Evolutionary conservation across 2,888 invertebrate species (phyloP), one percentile per base, ranked within the genome.

Genomic region (Sabatieria punctata): DNA sequence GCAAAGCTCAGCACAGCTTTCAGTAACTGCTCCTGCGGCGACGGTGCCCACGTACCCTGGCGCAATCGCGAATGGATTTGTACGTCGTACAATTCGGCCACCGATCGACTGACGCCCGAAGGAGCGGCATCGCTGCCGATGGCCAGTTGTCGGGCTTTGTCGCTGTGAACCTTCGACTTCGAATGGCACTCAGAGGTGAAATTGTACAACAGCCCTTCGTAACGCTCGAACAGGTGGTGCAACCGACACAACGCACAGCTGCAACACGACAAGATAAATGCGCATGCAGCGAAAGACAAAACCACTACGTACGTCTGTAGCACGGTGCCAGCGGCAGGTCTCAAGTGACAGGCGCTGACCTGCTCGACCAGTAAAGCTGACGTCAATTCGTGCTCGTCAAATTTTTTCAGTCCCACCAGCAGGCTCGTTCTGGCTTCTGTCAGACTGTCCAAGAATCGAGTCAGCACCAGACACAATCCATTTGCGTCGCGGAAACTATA

Each of bases 31-130:
- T 78, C 77, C 54, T 75, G 71, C 42, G 74, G 68, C 43, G 75
- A 73, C 37, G 76, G 75, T 54, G 75, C 74, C 76, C 78, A 77
- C 33, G 71, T 73, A 1, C 78, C 78, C 55, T 74, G 70, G 4
- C 76, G 68, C 3, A 73, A 65, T 47, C 70, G 69, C 3, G 62
- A 57, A 55, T 43, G 13, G 47, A 33, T 11, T 4, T 25, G 30
- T 11, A 19, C 13, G 49, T 59, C 55, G 55, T 8, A 11, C 8
- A 11, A 8, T 15, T 30, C 30, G 30, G 30, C 8, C 8, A 30
- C 30, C 8, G 8, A 8, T 8, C 8, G 30, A n/a, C n/a, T n/a
- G 8, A 15, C 30, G 8, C 30, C 15, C 8, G 8, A 30, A 30
- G 8, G 30, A 30, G 15, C 8, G 8, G 30, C 8, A 11, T 30